Conservation (phyloP, 2,888 invertebrate species). For the Eueremaeus valkanovi region DNA sequence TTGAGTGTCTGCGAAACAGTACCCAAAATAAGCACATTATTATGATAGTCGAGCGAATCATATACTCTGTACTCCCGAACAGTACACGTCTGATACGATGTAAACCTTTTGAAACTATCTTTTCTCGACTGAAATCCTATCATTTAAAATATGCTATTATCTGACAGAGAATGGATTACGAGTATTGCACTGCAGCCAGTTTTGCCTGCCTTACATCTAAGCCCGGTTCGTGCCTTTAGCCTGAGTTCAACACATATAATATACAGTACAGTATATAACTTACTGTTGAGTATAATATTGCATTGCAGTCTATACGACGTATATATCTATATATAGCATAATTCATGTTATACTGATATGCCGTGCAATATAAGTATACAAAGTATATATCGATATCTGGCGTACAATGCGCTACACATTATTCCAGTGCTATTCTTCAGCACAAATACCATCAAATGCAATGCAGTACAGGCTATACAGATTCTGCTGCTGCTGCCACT, state of each 20-base stretch:
- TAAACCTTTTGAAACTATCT: conserved; percentile 28
- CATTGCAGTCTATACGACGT: neutral
- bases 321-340: neutral
- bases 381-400: conserved; percentile 20
- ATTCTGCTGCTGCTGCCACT: neutral
- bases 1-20: conserved; percentile 13
- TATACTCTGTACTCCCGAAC: neutral
- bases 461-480: neutral
- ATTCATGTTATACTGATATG: too few species aligned
- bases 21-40: conserved; percentile 31
- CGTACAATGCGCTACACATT: conserved; percentile 6
- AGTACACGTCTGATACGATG: conserved; percentile 13
- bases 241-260: conserved; percentile 9
- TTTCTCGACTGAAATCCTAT: conserved; percentile 30
- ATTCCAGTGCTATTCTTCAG: neutral
- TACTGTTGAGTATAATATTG: neutral
- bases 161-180: conserved; percentile 34
- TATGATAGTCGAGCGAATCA: conserved; percentile 17
- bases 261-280: conserved; percentile 18
- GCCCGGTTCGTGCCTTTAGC: conserved; percentile 29
- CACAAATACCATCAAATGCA: conserved; percentile 26
- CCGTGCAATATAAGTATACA: neutral
- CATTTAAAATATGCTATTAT: conserved; percentile 35
- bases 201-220: neutral
- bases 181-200: conserved; percentile 25